A percentile compares a stretch with the other conserved stretches of the same genome.
Conservation (phyloP, 2,888 invertebrate genomes). For the Saturnia pavonia region DNA sequence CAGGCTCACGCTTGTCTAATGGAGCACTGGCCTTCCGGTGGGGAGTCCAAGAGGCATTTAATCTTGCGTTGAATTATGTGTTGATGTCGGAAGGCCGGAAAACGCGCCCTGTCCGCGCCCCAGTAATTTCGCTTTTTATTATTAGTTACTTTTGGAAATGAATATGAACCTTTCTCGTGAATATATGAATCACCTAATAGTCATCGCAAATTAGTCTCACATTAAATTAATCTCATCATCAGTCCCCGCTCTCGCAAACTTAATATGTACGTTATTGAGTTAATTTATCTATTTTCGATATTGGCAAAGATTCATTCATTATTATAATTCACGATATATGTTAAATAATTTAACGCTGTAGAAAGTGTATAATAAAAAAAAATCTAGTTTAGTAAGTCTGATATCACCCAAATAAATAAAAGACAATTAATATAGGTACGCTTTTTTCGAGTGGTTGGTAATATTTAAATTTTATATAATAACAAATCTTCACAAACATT, state of each 20-base stretch:
- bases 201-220: conserved; percentile 4
- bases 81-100: conserved; percentile 72
- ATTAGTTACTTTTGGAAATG: conserved; percentile 33
- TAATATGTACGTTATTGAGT: background rate
- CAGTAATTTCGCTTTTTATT: conserved; percentile 70
- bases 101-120: conserved; percentile 64
- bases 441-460: background rate
- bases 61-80: conserved; percentile 78
- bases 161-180: conserved; percentile 4
- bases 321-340: background rate
- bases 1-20: conserved; percentile 62
- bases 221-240: background rate
- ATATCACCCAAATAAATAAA: background rate
- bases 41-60: conserved; percentile 75
- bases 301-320: background rate
- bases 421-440: background rate
- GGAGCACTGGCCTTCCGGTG: conserved; percentile 67
- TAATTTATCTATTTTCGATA: background rate
- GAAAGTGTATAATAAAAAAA: background rate
- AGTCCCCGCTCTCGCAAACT: background rate
- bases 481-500: background rate
- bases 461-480: background rate
- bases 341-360: background rate
- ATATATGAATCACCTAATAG: conserved; percentile 1
- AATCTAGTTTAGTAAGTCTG: background rate